These are phyloP conservation scores for Globodera ellingtonae DNA, from an alignment of 1,140 invertebrate genomes.

Conservation along the genomic window DNA sequence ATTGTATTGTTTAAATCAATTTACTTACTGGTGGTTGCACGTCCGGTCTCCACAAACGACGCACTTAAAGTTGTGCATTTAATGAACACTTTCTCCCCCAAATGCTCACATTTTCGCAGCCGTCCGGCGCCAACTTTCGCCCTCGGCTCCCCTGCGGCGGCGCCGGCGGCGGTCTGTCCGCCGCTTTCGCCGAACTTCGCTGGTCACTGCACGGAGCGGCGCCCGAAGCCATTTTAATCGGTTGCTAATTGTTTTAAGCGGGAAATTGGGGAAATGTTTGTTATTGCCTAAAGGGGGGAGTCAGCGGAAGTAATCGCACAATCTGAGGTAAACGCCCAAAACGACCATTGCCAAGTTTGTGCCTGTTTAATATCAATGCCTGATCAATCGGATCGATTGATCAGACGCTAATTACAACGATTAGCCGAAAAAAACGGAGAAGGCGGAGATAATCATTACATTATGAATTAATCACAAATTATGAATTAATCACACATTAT, in stretches of 20 bases:
- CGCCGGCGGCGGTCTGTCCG: slow-evolving; percentile 21
- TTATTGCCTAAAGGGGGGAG: too few relatives aligned
- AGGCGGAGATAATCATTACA: too few relatives aligned
- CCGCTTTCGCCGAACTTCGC: slow-evolving; percentile 18
- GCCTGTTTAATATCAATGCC: too few relatives aligned
- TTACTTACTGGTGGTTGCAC: slow-evolving; percentile 51
- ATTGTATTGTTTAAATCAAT: not conserved
- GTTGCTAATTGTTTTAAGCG: not conserved
- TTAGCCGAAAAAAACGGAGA: too few relatives aligned
- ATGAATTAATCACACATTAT: too few relatives aligned
- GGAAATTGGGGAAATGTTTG: too few relatives aligned
- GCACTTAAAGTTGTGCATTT: slow-evolving; percentile 47
- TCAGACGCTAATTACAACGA: too few relatives aligned
- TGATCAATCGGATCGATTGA: too few relatives aligned
- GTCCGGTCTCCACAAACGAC: slow-evolving; percentile 61
- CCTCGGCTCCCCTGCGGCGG: slow-evolving; percentile 1
- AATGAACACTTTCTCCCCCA: not conserved
- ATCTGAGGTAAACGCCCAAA: too few relatives aligned
- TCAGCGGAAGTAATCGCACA: too few relatives aligned
- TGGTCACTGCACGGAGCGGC: slow-evolving; percentile 34
- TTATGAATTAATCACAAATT: too few relatives aligned
- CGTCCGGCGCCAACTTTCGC: slow-evolving; percentile 2
- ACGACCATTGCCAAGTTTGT: too few relatives aligned
- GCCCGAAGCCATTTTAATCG: slow-evolving; percentile 32
- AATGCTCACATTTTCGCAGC: slow-evolving; percentile 28